Evolutionary conservation across 2,888 invertebrate genomes (phyloP).

Genomic region (Ferrisia virgata): DNA sequence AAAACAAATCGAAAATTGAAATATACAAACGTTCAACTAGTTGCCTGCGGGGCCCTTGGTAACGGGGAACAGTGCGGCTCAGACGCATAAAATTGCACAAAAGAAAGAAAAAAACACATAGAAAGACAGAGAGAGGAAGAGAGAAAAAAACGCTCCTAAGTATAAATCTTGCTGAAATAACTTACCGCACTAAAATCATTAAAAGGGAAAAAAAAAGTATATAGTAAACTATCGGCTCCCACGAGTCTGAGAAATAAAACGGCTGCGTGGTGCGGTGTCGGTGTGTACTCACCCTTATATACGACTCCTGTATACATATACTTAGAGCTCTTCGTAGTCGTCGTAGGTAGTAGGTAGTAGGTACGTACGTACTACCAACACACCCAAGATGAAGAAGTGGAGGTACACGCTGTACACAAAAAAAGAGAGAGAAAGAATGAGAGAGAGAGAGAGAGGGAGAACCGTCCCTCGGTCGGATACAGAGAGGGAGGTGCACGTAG

Average conservation of each 20-base stretch:
- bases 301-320: background rate
- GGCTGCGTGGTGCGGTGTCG: constrained; percentile 40
- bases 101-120: background rate
- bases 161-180: constrained; percentile 40
- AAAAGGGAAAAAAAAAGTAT: constrained; percentile 3
- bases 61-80: background rate
- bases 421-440: background rate
- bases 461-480: no score
- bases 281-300: constrained; percentile 29
- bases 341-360: no score
- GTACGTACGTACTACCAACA: background rate
- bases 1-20: background rate
- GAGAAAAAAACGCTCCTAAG: background rate
- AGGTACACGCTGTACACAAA: background rate
- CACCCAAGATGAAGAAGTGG: background rate
- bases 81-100: background rate
- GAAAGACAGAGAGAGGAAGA: background rate
- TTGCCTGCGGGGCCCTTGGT: background rate
- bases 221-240: constrained; percentile 35
- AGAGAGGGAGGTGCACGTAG: background rate
- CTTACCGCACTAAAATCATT: constrained; percentile 38
- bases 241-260: constrained; percentile 42
- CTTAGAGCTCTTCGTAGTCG: background rate
- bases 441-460: no score
- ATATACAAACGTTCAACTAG: constrained; percentile 26